Base-by-base conservation (phyloP, 2,888 invertebrate species). In the Crematogaster levior region DNA sequence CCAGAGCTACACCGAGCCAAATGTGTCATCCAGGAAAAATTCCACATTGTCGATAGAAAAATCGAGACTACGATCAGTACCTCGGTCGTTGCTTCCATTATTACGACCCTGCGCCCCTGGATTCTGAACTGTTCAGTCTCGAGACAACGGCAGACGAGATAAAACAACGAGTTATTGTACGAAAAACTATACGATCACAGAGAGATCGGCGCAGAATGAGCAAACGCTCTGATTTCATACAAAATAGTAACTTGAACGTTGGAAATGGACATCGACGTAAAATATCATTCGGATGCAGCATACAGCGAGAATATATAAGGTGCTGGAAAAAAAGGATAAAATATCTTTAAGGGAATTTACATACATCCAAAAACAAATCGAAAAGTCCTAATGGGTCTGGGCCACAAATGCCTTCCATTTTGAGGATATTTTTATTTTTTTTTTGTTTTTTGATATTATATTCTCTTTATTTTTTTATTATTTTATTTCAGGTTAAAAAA, bases 1-100 rank as follows among this genome's bases (percentile, higher is more conserved):
- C 72, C 18, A 82, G 66, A 80, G 70, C n/a, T n/a, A n/a, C n/a
- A 81, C 84, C 82, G 61, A 85, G 85, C 79, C 89, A n/a, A n/a
- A n/a, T n/a, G 87, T 86, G 84, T 88, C 86, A 88, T 75, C 87
- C 89, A 87, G 86, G 87, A n/a, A n/a, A 89, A 90, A 90, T 90
- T 90, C 86, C n/a, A n/a, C 84, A 85, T 88, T 85, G 90, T 86
- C 80, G 80, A 77, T 56, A 61, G 56, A 80, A 88, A 88, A 86
- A 86, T 81, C 85, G 79, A 63, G 46, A 85, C 74, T 82, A 40
- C 74, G 79, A 24, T 34, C 34, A n/a, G n/a, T 10, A 72, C 43
- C 30, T 72, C 61, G 61, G 58, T 85, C 58, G 81, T 27, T 79
- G 72, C 60, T 37, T 83, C 74, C 72, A 46, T 82, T 58, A 68